A percentile compares a stretch with the other conserved stretches of the same genome.
Evolutionary conservation across 2,888 invertebrate genomes (phyloP).

Genomic region (Dicycla oo): DNA sequence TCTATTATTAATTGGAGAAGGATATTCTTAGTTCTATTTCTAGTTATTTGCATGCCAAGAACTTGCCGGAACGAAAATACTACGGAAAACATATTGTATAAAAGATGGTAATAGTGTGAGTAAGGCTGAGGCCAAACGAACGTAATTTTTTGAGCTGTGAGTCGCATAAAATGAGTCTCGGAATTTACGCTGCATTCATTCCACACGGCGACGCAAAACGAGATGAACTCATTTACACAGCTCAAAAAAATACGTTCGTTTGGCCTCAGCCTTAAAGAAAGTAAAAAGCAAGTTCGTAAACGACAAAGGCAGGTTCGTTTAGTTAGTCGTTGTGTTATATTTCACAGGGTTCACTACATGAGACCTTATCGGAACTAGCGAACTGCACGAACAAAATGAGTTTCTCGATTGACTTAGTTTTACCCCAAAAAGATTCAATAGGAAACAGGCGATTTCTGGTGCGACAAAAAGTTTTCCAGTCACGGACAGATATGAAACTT

Average conservation of each 20-base stretch:
- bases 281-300: slow-evolving; percentile 18
- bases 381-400: slow-evolving; percentile 51
- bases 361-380: slow-evolving; percentile 52
- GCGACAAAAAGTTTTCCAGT: slow-evolving; percentile 66
- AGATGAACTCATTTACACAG: too few relatives aligned
- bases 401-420: slow-evolving; percentile 61
- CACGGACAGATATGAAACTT: slow-evolving; percentile 70
- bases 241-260: too few relatives aligned
- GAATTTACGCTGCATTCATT: too few relatives aligned
- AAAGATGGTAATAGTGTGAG: slow-evolving; percentile 29
- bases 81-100: slow-evolving; percentile 14
- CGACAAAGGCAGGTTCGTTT: slow-evolving; percentile 26
- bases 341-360: slow-evolving; percentile 29
- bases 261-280: too few relatives aligned
- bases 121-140: too few relatives aligned
- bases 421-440: slow-evolving; percentile 61
- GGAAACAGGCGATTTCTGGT: slow-evolving; percentile 61
- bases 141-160: too few relatives aligned
- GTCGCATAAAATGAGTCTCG: too few relatives aligned
- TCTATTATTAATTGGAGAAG: neutral
- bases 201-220: too few relatives aligned
- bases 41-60: neutral
- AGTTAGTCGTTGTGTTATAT: slow-evolving; percentile 23
- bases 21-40: slow-evolving; percentile 22
- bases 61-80: slow-evolving; percentile 15